Base-by-base conservation (phyloP, 2,888 invertebrate species). In the Ellobium chinense region DNA sequence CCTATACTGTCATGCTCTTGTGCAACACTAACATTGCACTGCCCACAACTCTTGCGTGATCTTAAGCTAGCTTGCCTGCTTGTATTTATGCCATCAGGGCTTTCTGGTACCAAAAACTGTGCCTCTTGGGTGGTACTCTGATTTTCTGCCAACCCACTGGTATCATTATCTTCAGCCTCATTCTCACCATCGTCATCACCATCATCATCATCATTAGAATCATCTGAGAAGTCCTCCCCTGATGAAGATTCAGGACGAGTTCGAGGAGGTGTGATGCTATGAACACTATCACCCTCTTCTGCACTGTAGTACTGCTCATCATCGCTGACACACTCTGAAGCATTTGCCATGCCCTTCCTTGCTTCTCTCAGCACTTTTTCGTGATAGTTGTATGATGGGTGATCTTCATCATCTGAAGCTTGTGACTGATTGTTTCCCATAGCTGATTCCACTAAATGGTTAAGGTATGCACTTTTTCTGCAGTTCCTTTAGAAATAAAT, bases 231-330 rank as follows among this genome's bases (percentile, higher is more conserved):
- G 24, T 75, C 69, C 18, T 80, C 75, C 34, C 66, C 74, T 21
- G 79, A 80, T n/a, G 79, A 80, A 34, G 79, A 80, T 60, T 80
- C 79, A 58, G 79, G 73, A 9, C 79, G 79, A 54, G 66, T 73
- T 4, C 79, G 73, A 27, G 46, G 66, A n/a, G 79, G 79, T 14
- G 79, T 80, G n/a, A 80, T 69, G 27, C 65, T 66, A 34, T 37
- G 37, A 0, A 46, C 39, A 56, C 60, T 74, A 27, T 70, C 80
- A 14, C 69, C 74, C 24, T 80, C 80, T 27, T 75, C 80, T 5
- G 75, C 70, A 75, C 74, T 75, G 39, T 36, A 69, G 27, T 73
- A 75, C 21, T 73, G 58, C 2, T 80, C 74, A 63, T 75, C 80
- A 36, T 68, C 37, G 54, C 60, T 18, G 36, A 31, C 46, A n/a